Conservation (phyloP, 2,113 vertebrate species). For the Psilopsiagon aurifrons region DNA sequence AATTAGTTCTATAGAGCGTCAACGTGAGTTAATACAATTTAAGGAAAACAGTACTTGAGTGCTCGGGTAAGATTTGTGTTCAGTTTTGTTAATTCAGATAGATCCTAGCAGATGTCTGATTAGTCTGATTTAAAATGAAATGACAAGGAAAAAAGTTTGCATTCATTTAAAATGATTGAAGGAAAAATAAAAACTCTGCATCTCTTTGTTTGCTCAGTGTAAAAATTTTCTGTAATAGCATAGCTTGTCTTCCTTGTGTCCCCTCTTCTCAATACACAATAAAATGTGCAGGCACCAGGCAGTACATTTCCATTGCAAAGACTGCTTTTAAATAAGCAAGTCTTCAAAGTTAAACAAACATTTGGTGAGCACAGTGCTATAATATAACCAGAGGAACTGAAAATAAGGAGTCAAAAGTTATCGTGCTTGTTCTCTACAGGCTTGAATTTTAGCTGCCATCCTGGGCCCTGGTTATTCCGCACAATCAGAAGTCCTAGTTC, state of each 20-base stretch:
- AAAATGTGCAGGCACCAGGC: not conserved
- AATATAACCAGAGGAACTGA: not conserved
- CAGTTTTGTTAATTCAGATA: not conserved
- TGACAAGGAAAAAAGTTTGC: not conserved
- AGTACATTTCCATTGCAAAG: not conserved
- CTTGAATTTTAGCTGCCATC: not conserved
- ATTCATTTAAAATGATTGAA: not conserved
- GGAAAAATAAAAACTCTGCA: not conserved
- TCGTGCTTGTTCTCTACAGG: not conserved
- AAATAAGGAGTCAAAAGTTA: not conserved
- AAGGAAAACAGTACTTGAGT: not conserved
- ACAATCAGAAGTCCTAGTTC: not conserved
- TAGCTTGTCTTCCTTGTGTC: not conserved
- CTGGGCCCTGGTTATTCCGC: fast-evolving
- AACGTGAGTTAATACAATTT: not conserved
- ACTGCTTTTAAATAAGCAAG: conserved; percentile 10
- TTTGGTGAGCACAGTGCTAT: not conserved
- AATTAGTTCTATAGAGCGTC: conserved; percentile 16
- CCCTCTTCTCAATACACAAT: not conserved
- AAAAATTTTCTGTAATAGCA: not conserved
- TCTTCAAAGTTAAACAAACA: conserved; percentile 6
- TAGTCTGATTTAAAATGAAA: conserved; percentile 50
- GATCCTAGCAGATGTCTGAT: conserved; percentile 48
- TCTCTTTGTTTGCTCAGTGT: not conserved
- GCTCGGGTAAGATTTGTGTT: not conserved